Conservation (phyloP, 92 coral and sea anemone species). For the Paramuricea clavata region DNA sequence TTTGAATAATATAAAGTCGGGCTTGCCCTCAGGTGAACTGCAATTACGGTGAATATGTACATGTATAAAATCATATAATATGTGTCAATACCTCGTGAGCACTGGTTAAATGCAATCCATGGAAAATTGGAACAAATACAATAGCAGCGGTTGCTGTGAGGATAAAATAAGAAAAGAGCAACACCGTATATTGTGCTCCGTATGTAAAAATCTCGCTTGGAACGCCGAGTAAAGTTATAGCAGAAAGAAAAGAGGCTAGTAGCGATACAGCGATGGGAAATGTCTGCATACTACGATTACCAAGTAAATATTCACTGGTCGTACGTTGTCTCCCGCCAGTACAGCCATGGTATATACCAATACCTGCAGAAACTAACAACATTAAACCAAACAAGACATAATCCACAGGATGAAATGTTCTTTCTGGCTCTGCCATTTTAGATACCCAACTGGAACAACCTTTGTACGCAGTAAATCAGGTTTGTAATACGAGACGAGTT, state of each 20-base stretch:
- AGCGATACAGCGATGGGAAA: slow-evolving; percentile 85
- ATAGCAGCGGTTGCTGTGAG: slow-evolving; percentile 75
- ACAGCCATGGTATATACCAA: slow-evolving; percentile 89
- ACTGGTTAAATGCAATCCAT: too few relatives aligned
- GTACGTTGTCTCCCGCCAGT: slow-evolving; percentile 89
- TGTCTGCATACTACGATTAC: slow-evolving; percentile 77
- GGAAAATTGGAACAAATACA: too few relatives aligned
- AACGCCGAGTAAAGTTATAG: too few relatives aligned
- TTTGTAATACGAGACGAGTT: too few relatives aligned
- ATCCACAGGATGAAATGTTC: slow-evolving; percentile 72
- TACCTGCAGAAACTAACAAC: slow-evolving; percentile 83
- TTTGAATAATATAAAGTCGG: too few relatives aligned
- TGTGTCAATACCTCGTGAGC: slow-evolving; percentile 93
- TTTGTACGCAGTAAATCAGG: too few relatives aligned
- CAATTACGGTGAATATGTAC: too few relatives aligned
- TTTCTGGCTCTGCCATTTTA: slow-evolving; percentile 5
- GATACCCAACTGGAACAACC: too few relatives aligned
- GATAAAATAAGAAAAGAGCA: slow-evolving; percentile 75
- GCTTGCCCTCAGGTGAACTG: too few relatives aligned
- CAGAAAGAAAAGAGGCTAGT: slow-evolving; percentile 85
- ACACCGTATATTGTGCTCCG: too few relatives aligned
- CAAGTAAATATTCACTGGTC: slow-evolving; percentile 84
- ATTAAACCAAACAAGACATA: slow-evolving; percentile 82
- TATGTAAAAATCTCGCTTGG: too few relatives aligned
- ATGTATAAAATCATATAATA: too few relatives aligned